Conservation (phyloP, 2,797 vertebrate species). For the Garrulus glandarius region DNA sequence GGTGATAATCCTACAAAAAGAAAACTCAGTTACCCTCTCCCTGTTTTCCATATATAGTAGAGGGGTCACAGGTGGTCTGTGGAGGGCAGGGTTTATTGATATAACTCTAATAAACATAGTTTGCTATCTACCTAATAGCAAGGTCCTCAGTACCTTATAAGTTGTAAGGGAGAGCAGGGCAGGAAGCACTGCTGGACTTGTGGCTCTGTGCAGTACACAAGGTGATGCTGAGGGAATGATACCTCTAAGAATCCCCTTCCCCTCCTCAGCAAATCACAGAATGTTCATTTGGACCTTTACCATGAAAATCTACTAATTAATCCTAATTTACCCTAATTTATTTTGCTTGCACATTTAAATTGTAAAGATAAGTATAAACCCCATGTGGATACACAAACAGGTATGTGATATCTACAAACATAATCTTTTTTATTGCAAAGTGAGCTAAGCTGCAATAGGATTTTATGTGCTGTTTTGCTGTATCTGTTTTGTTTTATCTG, state of each 20-base stretch:
- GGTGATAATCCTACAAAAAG: background rate
- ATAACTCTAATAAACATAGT: background rate
- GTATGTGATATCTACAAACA: background rate
- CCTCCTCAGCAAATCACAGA: background rate
- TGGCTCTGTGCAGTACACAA: background rate
- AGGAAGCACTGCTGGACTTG: background rate
- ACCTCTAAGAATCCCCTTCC: background rate
- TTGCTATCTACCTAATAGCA: background rate
- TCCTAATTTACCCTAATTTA: background rate
- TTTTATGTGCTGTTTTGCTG: background rate
- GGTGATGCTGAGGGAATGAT: background rate
- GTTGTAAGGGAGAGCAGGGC: background rate
- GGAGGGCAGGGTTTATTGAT: background rate
- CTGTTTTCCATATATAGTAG: background rate
- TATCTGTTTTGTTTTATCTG: background rate
- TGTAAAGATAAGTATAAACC: background rate
- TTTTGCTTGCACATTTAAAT: background rate
- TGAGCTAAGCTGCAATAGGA: background rate
- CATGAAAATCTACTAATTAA: background rate
- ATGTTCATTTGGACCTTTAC: background rate
- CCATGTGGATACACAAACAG: background rate
- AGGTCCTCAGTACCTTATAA: background rate
- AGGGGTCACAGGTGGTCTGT: fast-evolving
- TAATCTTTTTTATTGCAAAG: background rate
- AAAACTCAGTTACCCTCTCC: background rate